These are phyloP conservation scores for Tipula lateralis DNA, from an alignment of 2,888 invertebrate species.

Conservation along the genomic window DNA sequence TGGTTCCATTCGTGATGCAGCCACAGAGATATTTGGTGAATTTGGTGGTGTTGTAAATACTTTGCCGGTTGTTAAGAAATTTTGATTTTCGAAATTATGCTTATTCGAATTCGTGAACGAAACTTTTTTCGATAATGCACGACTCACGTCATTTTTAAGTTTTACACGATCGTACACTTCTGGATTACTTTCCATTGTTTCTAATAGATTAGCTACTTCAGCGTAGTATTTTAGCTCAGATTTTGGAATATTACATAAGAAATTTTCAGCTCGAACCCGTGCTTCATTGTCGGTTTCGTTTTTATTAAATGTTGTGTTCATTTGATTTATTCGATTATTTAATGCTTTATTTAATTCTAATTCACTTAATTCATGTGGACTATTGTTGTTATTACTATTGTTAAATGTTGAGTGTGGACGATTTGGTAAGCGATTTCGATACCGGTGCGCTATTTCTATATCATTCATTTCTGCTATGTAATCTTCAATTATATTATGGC, in stretches of 20 bases:
- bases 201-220: conserved; percentile 48
- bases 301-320: conserved; percentile 25
- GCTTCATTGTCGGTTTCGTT: conserved; percentile 40
- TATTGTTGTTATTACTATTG: background rate
- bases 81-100: conserved; percentile 28
- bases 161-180: conserved; percentile 47
- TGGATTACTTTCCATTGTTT: conserved; percentile 42
- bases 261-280: conserved; percentile 46
- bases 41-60: conserved; percentile 63
- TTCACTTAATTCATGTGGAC: conserved; percentile 20
- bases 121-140: conserved; percentile 44
- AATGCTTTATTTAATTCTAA: conserved; percentile 25
- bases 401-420: conserved; percentile 31
- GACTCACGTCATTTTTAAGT: conserved; percentile 49
- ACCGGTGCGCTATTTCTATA: background rate
- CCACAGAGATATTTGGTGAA: conserved; percentile 66
- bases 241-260: conserved; percentile 46
- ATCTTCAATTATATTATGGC: conserved; percentile 41
- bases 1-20: background rate
- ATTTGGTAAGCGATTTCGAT: conserved; percentile 29
- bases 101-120: conserved; percentile 25
- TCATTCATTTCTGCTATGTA: conserved; percentile 40
- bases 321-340: conserved; percentile 25
- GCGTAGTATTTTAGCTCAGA: conserved; percentile 50
- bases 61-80: conserved; percentile 37